These are phyloP conservation scores for Magallana nippona DNA, from an alignment of 2,888 invertebrate species.

Conservation along the genomic window DNA sequence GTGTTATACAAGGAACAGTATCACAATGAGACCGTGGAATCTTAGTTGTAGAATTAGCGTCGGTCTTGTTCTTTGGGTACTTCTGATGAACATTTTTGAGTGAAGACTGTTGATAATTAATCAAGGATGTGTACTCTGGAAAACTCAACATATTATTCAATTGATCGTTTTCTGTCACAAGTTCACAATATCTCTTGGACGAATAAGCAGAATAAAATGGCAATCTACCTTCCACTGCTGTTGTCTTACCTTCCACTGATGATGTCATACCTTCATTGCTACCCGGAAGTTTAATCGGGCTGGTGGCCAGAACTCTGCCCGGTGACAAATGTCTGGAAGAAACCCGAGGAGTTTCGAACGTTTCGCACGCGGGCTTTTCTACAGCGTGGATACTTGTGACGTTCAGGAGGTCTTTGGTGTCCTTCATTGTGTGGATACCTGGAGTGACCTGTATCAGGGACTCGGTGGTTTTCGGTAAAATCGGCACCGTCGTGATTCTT, in stretches of 20 bases:
- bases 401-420: not conserved
- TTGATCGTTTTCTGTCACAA: not conserved
- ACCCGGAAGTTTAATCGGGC: not conserved
- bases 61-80: not conserved
- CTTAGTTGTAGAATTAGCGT: not conserved
- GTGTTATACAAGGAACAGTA: not conserved
- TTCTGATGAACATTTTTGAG: not conserved
- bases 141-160: not conserved
- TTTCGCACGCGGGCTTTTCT: not conserved
- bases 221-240: not conserved
- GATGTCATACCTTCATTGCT: too few species aligned
- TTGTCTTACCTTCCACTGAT: not conserved
- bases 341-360: not conserved
- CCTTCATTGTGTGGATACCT: constrained; percentile 13
- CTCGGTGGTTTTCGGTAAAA: not conserved
- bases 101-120: not conserved
- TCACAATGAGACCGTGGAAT: not conserved
- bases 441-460: not conserved
- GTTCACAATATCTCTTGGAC: not conserved
- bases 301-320: not conserved
- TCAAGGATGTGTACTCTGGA: not conserved
- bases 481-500: not conserved
- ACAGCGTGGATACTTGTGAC: not conserved
- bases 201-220: not conserved
- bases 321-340: not conserved